A percentile compares a stretch with the other conserved stretches of the same genome.
These are phyloP conservation scores for Proales similis DNA, from an alignment of 1,140 invertebrate genomes.

Conservation along the genomic window DNA sequence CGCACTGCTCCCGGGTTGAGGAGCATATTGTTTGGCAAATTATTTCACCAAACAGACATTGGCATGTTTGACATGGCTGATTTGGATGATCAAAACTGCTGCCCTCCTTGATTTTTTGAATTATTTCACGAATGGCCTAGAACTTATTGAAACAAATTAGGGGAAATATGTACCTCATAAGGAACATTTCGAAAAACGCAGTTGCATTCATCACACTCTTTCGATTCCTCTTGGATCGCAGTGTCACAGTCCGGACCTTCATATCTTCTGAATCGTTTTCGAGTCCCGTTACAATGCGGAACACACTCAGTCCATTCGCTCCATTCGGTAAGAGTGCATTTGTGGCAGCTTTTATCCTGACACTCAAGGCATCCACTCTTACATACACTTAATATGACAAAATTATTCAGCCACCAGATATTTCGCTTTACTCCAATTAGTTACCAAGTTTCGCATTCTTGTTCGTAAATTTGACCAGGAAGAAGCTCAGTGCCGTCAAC, in stretches of 20 bases:
- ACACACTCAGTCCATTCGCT: constrained; percentile 21
- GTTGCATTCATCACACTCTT: constrained; percentile 12
- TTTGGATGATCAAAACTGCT: not conserved
- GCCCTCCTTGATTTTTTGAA: too few relatives aligned
- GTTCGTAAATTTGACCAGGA: constrained; percentile 63
- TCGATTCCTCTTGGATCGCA: not conserved
- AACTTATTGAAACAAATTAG: not conserved
- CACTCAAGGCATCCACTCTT: constrained; percentile 53
- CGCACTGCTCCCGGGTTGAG: constrained; percentile 2
- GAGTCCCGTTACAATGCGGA: constrained; percentile 1
- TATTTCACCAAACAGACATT: constrained; percentile 3
- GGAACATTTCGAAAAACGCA: not conserved
- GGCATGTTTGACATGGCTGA: constrained; percentile 21
- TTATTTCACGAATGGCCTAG: not conserved
- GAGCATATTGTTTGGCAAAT: constrained; percentile 7
- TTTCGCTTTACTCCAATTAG: not conserved
- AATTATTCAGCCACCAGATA: constrained; percentile 30
- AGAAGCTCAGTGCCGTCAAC: constrained; percentile 66
- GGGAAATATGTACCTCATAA: not conserved
- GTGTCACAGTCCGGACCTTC: constrained; percentile 12
- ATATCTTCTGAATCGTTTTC: constrained; percentile 30
- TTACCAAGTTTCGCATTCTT: constrained; percentile 58
- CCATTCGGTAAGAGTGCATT: constrained; percentile 34
- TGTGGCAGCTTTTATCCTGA: constrained; percentile 19
- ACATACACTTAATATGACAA: constrained; percentile 61